phyloP scores from a whole-genome alignment of 2,797 vertebrate genomes.

The Danio jaintianensis region DNA sequence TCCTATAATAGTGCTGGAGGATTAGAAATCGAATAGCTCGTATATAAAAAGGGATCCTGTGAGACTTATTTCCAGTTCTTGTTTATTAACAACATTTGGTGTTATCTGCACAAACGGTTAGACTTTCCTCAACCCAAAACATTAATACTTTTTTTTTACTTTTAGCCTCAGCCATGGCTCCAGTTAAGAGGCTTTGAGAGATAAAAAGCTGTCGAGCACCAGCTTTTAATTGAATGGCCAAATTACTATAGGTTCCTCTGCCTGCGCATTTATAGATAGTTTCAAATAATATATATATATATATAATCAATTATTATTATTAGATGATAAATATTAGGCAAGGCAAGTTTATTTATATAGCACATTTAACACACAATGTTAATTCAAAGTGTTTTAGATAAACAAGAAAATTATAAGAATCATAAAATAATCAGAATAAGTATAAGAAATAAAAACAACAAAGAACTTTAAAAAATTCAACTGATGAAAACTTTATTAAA shows the following conservation, averaged over 20 bases:
- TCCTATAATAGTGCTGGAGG: conserved; percentile 53
- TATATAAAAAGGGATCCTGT: conserved; percentile 44
- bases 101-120: conserved; percentile 21
- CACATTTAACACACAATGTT: no score
- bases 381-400: no score
- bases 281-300: no score
- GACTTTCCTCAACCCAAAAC: conserved; percentile 39
- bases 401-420: no score
- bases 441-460: no score
- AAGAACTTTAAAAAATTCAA: no score
- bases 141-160: background rate
- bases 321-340: no score
- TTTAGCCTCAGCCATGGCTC: conserved; percentile 7
- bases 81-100: conserved; percentile 38
- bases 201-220: background rate
- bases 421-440: no score
- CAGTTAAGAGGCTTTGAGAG: conserved; percentile 30
- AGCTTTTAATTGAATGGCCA: background rate
- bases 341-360: no score
- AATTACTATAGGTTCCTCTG: background rate
- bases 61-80: conserved; percentile 44
- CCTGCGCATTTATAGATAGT: no score
- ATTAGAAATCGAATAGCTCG: conserved; percentile 54
- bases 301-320: no score
- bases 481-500: no score